Base-by-base conservation (phyloP, 2,888 invertebrate genomes). In the Rhaphigaster nebulosa region DNA sequence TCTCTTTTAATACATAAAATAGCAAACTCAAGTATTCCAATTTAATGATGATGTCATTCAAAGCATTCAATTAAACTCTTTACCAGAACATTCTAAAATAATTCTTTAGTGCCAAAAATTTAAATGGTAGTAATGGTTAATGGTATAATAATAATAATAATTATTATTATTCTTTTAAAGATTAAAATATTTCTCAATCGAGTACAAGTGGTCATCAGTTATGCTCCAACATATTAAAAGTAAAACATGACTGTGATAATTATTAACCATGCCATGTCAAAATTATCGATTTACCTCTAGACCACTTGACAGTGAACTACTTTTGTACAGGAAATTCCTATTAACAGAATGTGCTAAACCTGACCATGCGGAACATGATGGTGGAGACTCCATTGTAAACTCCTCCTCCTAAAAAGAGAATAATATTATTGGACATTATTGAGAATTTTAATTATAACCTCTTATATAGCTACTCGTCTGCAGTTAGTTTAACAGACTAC, bases 231-330 rank as follows among this genome's bases (percentile, higher is more conserved):
- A 18, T 29, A 76, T 26, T 45, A n/a, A 45, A 84, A 45, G 1
- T 89, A 70, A 60, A 54, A 13, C 65, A 8, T 26, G 34, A 88
- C 23, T 38, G 8, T 18, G 13, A 26, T 70, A 45, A 26, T 45
- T 13, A 45, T 26, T 41, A 45, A 70, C 45, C 15, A 3, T n/a
- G 45, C 29, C 5, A 1, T 89, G 8, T 38, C 5, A 65, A 26
- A 56, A 45, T 45, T 38, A 56, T 26, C 5, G 20, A 90, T 29
- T 92, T 88, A 92, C 94, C 92, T 96, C 96, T 93, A 96, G 96
- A 94, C 96, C 96, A 94, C 96, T 96, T 92, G 96, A 96, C 94
- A 96, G 95, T 92, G 96, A 96, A 93, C 96, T 96, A 94, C 96
- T 96, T 93, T 96, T 96, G 93, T 96, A 94, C 92, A 96, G 94